Percentiles rank a stretch among this genome's conserved stretches.
Evolutionary conservation across 2,888 invertebrate genomes (phyloP).

Genomic region (Metopia argyrocephala): DNA sequence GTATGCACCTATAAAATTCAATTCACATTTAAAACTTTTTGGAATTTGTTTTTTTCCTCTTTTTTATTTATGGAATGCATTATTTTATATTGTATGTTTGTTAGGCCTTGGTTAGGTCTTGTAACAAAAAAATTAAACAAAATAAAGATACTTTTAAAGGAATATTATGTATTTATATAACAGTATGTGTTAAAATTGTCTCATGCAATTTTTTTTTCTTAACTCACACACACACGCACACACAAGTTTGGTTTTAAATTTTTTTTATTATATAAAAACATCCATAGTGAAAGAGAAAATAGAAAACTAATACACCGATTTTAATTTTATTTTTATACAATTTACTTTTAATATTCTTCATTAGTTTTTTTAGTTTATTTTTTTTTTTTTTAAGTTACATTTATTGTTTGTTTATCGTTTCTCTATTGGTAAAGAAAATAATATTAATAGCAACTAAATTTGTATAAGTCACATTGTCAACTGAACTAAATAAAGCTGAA

Average conservation of each 20-base stretch:
- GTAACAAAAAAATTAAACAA: too few relatives aligned
- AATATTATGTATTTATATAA: too few relatives aligned
- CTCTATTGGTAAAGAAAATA: slow-evolving; percentile 1
- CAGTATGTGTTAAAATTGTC: too few relatives aligned
- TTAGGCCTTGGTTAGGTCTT: too few relatives aligned
- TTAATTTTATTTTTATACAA: slow-evolving; percentile 52
- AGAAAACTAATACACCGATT: slow-evolving; percentile 50
- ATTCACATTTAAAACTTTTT: too few relatives aligned
- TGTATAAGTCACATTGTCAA: slow-evolving; percentile 58
- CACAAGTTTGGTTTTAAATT: background rate
- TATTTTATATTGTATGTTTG: too few relatives aligned
- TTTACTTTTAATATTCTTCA: slow-evolving; percentile 20
- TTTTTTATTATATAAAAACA: background rate
- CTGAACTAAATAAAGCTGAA: slow-evolving; percentile 1
- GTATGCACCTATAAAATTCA: too few relatives aligned
- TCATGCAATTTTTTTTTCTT: too few relatives aligned
- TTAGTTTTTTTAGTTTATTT: slow-evolving; percentile 13
- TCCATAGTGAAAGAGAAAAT: background rate
- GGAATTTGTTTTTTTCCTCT: too few relatives aligned
- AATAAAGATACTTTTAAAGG: too few relatives aligned
- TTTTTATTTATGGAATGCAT: too few relatives aligned
- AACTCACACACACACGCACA: too few relatives aligned
- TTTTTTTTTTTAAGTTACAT: slow-evolving; percentile 10
- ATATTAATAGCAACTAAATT: slow-evolving; percentile 1
- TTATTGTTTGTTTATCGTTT: slow-evolving; percentile 34